Evolutionary conservation across 2,888 invertebrate species (phyloP).

Genomic region (Ecliptopera silaceata): DNA sequence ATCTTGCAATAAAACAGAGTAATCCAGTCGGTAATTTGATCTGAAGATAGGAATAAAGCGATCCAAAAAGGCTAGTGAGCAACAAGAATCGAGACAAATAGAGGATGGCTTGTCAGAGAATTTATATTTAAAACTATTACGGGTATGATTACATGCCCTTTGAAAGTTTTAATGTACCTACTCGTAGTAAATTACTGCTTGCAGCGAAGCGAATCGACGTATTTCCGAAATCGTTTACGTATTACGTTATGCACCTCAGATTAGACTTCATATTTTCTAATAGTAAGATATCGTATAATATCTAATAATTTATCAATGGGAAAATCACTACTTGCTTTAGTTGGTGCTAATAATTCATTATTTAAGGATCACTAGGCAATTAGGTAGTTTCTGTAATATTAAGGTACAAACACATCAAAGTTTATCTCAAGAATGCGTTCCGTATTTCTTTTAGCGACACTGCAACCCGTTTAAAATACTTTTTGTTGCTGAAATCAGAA

Average conservation of each 20-base stretch:
- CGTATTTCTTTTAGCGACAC: too few relatives aligned
- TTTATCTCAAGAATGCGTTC: too few relatives aligned
- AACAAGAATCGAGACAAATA: constrained; percentile 16
- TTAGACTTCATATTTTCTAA: constrained; percentile 3
- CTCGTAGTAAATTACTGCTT: constrained; percentile 13
- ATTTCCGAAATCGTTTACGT: constrained; percentile 3
- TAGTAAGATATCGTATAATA: background rate
- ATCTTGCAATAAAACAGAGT: constrained; percentile 11
- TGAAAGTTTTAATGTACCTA: constrained; percentile 10
- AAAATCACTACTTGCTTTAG: too few relatives aligned
- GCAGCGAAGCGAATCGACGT: constrained; percentile 5
- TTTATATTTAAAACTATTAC: constrained; percentile 9
- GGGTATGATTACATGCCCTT: constrained; percentile 18
- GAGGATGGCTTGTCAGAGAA: constrained; percentile 12
- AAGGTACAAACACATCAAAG: too few relatives aligned
- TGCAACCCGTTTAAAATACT: too few relatives aligned
- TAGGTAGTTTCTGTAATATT: too few relatives aligned
- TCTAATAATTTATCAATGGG: background rate
- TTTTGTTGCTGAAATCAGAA: too few relatives aligned
- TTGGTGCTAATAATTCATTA: too few relatives aligned
- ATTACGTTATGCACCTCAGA: background rate
- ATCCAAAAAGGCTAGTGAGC: constrained; percentile 17
- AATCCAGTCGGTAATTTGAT: constrained; percentile 19
- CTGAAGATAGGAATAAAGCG: constrained; percentile 16
- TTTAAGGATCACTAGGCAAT: too few relatives aligned